A percentile compares a stretch with the other conserved stretches of the same genome.
Evolutionary conservation across 2,113 vertebrate species (phyloP).

Genomic region (Ploceus nigricollis): DNA sequence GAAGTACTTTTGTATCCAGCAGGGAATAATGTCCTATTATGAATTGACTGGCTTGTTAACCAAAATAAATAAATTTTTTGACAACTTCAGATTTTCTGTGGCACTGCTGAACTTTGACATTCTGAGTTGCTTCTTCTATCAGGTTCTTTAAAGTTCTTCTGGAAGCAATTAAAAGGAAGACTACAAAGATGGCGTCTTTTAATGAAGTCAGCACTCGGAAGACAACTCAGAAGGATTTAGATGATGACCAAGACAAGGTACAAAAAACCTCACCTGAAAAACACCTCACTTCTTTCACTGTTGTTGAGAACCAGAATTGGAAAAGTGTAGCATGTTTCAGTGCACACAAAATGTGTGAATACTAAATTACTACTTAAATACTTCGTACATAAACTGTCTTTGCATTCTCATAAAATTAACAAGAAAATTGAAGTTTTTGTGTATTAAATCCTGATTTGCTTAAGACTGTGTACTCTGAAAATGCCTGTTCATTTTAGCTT

Average conservation of each 20-base stretch:
- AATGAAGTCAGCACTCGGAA: slow-evolving; percentile 79
- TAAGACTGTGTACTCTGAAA: neutral
- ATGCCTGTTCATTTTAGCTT: neutral
- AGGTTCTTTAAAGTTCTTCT: slow-evolving; percentile 89
- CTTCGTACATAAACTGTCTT: neutral
- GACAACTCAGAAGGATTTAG: slow-evolving; percentile 76
- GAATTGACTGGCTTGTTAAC: neutral
- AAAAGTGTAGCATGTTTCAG: neutral
- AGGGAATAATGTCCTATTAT: neutral
- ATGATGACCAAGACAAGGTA: slow-evolving; percentile 63
- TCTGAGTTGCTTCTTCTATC: neutral
- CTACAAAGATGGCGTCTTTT: slow-evolving; percentile 80
- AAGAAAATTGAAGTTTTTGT: neutral
- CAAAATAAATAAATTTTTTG: neutral
- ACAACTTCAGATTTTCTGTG: neutral
- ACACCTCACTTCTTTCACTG: neutral
- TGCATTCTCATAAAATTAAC: neutral
- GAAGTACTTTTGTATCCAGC: neutral
- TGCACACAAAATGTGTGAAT: neutral
- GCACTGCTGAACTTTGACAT: neutral
- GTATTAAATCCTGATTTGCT: neutral
- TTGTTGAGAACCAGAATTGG: neutral
- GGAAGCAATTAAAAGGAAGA: slow-evolving; percentile 84
- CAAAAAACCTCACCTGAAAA: neutral
- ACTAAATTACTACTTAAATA: neutral